phyloP scores from a whole-genome alignment of 2,113 vertebrate species.

The Ginglymostoma cirratum region DNA sequence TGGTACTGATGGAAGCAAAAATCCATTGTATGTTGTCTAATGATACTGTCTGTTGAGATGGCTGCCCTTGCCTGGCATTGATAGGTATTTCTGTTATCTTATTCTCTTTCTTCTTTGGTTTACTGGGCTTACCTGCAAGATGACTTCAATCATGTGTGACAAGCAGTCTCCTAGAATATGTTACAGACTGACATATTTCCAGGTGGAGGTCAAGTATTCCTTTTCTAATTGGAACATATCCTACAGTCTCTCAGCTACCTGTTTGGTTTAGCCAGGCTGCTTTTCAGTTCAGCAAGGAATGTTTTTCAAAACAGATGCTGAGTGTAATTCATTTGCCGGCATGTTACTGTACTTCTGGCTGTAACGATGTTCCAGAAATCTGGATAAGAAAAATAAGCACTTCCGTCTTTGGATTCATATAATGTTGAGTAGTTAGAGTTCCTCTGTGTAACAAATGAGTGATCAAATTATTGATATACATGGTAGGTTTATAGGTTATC shows the following conservation, averaged over 20 bases:
- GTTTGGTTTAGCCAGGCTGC: neutral
- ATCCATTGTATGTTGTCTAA: neutral
- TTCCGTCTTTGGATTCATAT: neutral
- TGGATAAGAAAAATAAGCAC: neutral
- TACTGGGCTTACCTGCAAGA: neutral
- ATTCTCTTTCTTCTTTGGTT: neutral
- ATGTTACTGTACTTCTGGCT: neutral
- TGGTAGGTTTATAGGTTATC: neutral
- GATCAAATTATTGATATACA: neutral
- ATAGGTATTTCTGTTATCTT: neutral
- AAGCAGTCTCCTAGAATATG: neutral
- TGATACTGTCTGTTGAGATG: neutral
- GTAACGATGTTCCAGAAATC: neutral
- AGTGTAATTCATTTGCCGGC: neutral
- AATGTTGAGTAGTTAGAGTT: neutral
- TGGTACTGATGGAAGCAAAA: neutral
- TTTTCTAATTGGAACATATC: neutral
- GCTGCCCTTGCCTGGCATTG: neutral
- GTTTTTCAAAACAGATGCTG: too few relatives aligned
- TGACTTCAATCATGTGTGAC: neutral
- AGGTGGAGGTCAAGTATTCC: neutral
- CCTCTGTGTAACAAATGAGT: neutral
- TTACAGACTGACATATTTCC: neutral
- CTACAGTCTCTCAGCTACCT: neutral
- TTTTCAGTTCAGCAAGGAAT: neutral